Evolutionary conservation across 2,113 vertebrate genomes (phyloP).

Genomic region (Crypturellus undulatus): DNA sequence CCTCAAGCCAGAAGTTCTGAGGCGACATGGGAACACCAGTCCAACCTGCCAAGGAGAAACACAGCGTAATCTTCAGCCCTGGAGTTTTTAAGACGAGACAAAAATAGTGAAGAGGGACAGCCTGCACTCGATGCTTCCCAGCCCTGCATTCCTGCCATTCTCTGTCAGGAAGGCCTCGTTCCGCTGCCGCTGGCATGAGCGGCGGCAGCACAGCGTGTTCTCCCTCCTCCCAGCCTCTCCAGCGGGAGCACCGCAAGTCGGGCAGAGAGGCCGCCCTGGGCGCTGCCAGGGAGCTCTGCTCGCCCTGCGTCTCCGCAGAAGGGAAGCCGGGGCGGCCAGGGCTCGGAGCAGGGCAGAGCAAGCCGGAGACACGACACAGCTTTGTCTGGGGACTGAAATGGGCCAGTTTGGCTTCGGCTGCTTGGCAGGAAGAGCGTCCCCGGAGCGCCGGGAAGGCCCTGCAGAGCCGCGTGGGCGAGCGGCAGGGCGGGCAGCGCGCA

Average conservation of each 20-base stretch:
- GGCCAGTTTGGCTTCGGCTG: neutral
- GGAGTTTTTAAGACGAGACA: neutral
- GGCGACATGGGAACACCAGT: neutral
- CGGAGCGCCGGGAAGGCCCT: neutral
- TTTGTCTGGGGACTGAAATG: constrained; percentile 9
- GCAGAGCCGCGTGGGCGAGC: no score
- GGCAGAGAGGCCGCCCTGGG: neutral
- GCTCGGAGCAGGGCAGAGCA: neutral
- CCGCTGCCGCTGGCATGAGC: neutral
- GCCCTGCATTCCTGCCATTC: neutral
- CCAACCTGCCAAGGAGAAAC: neutral
- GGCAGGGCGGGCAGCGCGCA: neutral
- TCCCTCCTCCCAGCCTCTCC: neutral
- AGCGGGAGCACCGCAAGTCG: neutral
- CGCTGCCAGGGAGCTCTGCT: neutral
- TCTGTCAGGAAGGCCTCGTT: neutral
- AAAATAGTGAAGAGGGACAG: neutral
- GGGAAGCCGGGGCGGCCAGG: neutral
- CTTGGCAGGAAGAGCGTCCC: neutral
- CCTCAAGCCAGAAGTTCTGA: neutral
- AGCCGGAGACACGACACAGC: neutral
- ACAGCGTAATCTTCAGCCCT: neutral
- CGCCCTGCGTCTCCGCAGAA: neutral
- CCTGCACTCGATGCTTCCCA: neutral
- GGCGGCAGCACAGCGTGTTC: neutral